Evolutionary conservation across 1,140 invertebrate genomes (phyloP), one percentile per base, ranked within the genome.

Genomic region (Drosophila sp.): DNA sequence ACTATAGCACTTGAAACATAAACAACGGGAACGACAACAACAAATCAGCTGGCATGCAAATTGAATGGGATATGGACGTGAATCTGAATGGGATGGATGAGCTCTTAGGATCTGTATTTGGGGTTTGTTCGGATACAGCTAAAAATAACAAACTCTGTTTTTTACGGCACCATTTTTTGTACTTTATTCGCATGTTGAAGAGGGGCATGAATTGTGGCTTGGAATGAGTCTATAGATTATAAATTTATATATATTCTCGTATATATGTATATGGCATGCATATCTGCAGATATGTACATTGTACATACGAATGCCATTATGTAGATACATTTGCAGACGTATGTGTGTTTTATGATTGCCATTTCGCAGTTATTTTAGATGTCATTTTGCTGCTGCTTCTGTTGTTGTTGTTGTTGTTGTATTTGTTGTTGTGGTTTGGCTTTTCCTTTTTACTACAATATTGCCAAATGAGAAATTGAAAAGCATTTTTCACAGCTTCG

Each of bases 31-130:
- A 46, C n/a, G 21, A 70, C 29, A 67, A 14, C 21, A 46, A 43
- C 40, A 76, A 80, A 84, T 62, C 69, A 77, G 69, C 77, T 86
- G 80, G 64, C 64, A 73, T 76, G 64, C 79, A 74, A 74, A 80
- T 87, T 78, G 62, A 72, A 48, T 64, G 56, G 38, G 46, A 27
- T 41, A 76, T 78, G 18, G 32, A 62, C 38, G 16, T 48, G 53
- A 8, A 40, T 45, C 13, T 38, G 51, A 34, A 29, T 41, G 14
- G n/a, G 61, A 57, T 18, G 9, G 0, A 7, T 41, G 14, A 50
- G 61, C 67, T 41, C 43, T 64, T 54, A 71, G 67, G 50, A 71
- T 64, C 34, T 41, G 41, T 46, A 34, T 56, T 48, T 14, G 13
- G 40, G 50, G 9, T 36, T 53, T 7, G 14, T 36, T 56, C 51